Evolutionary conservation across 2,888 invertebrate genomes (phyloP).

Genomic region (Rhingia campestris): DNA sequence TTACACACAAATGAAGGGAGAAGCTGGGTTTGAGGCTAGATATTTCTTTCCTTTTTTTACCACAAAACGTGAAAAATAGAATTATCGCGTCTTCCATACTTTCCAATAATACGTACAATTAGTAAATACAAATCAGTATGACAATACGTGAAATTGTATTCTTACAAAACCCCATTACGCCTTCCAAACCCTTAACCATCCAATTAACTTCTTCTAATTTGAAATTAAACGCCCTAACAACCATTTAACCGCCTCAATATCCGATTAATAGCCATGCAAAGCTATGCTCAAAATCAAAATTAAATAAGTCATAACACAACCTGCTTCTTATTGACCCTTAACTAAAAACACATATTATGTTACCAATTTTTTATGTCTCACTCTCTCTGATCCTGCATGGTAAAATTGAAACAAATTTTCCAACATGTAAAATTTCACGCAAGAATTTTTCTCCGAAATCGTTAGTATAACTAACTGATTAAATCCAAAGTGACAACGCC

Average conservation of each 20-base stretch:
- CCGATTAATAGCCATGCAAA: constrained; percentile 28
- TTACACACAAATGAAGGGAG: too few relatives aligned
- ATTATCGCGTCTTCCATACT: too few relatives aligned
- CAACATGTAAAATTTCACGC: constrained; percentile 34
- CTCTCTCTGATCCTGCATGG: background rate
- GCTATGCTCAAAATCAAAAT: background rate
- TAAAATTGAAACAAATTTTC: constrained; percentile 35
- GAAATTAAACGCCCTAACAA: constrained; percentile 53
- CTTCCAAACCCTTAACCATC: background rate
- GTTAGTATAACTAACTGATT: constrained; percentile 31
- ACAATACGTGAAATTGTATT: too few relatives aligned
- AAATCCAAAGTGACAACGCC: constrained; percentile 27
- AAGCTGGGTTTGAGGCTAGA: too few relatives aligned
- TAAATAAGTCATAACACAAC: constrained; percentile 50
- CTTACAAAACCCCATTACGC: background rate
- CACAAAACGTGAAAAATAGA: too few relatives aligned
- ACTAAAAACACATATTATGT: background rate
- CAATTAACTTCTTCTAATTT: background rate
- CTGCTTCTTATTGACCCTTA: background rate
- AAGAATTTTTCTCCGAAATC: constrained; percentile 31
- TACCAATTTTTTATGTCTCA: background rate
- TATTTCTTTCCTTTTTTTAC: too few relatives aligned
- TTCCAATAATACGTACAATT: too few relatives aligned
- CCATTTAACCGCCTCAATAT: constrained; percentile 51
- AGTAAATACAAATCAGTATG: too few relatives aligned